Evolutionary conservation across 1,140 invertebrate genomes (phyloP).

Genomic region (Drosophila ananassae): DNA sequence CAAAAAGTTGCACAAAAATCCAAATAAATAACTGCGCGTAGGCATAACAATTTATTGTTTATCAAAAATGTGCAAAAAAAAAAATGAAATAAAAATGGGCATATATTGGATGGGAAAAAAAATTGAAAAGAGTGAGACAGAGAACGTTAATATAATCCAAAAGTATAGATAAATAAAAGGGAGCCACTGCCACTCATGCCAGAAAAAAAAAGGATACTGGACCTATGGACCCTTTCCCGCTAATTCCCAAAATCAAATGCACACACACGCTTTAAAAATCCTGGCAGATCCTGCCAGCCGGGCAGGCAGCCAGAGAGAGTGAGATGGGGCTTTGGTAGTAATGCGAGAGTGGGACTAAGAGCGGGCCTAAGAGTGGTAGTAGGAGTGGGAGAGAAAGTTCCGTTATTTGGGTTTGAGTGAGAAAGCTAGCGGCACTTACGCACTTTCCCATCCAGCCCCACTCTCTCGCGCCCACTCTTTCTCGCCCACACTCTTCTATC

Average conservation of each 20-base stretch:
- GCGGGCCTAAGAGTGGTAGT: neutral
- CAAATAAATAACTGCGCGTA: slow-evolving; percentile 66
- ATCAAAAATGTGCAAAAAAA: slow-evolving; percentile 7
- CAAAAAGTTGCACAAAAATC: slow-evolving; percentile 65
- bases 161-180: slow-evolving; percentile 56
- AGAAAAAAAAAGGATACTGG: too few species aligned
- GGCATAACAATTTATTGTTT: slow-evolving; percentile 78
- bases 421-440: slow-evolving; percentile 45
- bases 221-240: neutral
- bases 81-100: neutral
- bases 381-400: neutral
- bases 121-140: slow-evolving; percentile 6
- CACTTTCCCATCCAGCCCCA: slow-evolving; percentile 17
- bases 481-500: neutral
- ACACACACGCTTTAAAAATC: slow-evolving; percentile 34
- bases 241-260: slow-evolving; percentile 62
- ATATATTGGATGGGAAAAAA: slow-evolving; percentile 1
- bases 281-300: neutral
- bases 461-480: neutral
- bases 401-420: neutral
- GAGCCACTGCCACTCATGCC: too few species aligned
- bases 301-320: neutral
- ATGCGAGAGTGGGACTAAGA: too few species aligned
- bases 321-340: too few species aligned
- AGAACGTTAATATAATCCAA: slow-evolving; percentile 51